Evolutionary conservation across 2,113 vertebrate species (phyloP), one percentile per base, ranked within the genome.

Genomic region (Maccullochella peelii): DNA sequence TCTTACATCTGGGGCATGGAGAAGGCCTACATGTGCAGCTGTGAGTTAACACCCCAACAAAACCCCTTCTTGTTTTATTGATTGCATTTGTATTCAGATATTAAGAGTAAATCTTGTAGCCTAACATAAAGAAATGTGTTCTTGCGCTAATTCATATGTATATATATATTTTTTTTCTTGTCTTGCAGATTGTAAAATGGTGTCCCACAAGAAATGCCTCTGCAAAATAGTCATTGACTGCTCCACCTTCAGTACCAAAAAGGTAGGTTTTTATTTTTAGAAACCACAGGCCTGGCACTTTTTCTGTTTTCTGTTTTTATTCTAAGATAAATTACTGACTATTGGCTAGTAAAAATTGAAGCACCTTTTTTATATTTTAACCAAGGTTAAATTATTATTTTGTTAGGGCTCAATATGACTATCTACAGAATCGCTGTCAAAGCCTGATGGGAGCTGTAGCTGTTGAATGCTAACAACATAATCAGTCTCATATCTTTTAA

Each of bases 1-100:
- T 99, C 97, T 73, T 98, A 96, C 92, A 99, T 99, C 94, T 99
- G 98, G 98, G 97, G 96, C 77, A 99, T 99, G 98, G 98, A 99
- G 82, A 99, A 98, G 79, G 97, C 98, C 73, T 97, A 95, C 89
- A 97, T 99, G 91, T 99, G 98, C 94, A 97, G 95, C 20, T 95
- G 98, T 99, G 83, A 97, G 98, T 95, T 70, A 9, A 40, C 20
- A 9, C 20, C 8, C 0, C 2, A 0, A 40, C 11, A 79, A 38
- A 63, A 33, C 12, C 3, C 2, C 8, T 58, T 42, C 33, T 36
- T 44, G n/a, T 75, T 55, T 54, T 23, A 49, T 59, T 49, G 7
- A 8, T 25, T 47, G 8, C 23, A 21, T 69, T 27, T 54, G 1
- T 74, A 8, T 62, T 73, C 6, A 58, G 0, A 73, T 69, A 23